Evolutionary conservation across 2,797 vertebrate genomes (phyloP), one percentile per base, ranked within the genome.

Genomic region (Liasis olivaceus): DNA sequence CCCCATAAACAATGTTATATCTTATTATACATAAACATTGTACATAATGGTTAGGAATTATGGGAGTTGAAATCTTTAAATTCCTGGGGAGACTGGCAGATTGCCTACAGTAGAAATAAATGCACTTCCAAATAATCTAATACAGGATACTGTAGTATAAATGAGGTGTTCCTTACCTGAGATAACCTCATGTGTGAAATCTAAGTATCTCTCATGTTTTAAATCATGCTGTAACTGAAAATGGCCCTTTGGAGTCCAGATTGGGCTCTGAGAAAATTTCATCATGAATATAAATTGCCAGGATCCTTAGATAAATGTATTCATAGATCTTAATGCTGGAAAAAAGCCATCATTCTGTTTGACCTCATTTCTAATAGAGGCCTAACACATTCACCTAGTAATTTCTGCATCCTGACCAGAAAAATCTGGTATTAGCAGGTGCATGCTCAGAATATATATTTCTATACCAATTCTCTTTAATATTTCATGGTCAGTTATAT

Each of bases 301-400:
- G 54, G 36, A 88, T 87, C 56, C 54, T 90, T 87, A 92, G 85
- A 93, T 88, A 92, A 92, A 90, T 90, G 28, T 90, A 93, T 92
- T 92, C 85, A 90, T 84, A 59, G 60, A 84, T 59, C 64, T 93
- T 84, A 91, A 93, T 72, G 59, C 31, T 84, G 59, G 77, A 63
- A 66, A 26, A 47, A 88, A 88, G 66, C 86, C 31, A 90, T 88
- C 69, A 56, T 88, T 93, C 72, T 42, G 2, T 84, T 51, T 93
- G 59, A 93, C 89, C 89, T 88, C 26, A 20, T 85, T 60, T 85
- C 69, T 88, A 93, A 88, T 88, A 66, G 22, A 93, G 51, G 85
- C 69, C 85, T 84, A 93, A n/a, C 59, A 66, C 22, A 77, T 64
- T 81, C 86, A 88, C 69, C 62, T 66, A 91, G 59, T 60, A 88